A percentile compares a stretch with the other conserved stretches of the same genome.
phyloP scores from a whole-genome alignment of 2,888 invertebrate genomes.

The Drosophila suboccidentalis region DNA sequence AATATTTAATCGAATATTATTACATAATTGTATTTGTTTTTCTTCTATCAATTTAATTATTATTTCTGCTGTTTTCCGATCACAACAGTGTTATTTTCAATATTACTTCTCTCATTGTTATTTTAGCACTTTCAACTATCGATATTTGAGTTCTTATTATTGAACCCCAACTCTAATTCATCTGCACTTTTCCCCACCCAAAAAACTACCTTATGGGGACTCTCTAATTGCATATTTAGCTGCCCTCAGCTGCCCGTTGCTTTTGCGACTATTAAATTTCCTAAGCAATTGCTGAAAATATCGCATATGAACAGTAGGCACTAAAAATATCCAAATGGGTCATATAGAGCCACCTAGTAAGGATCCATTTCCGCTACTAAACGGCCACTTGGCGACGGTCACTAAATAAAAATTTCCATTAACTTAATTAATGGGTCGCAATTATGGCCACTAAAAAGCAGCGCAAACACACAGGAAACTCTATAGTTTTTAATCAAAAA shows the following conservation, averaged over 20 bases:
- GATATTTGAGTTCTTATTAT: background rate
- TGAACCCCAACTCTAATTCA: background rate
- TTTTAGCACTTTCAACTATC: background rate
- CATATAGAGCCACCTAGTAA: constrained; percentile 14
- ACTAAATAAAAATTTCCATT: constrained; percentile 78
- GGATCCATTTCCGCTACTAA: constrained; percentile 39
- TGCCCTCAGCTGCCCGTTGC: constrained; percentile 17
- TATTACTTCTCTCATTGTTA: background rate
- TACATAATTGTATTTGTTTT: no score
- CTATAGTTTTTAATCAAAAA: constrained; percentile 80
- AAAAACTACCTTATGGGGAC: background rate
- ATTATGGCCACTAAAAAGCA: constrained; percentile 75
- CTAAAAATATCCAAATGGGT: constrained; percentile 44
- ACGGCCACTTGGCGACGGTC: constrained; percentile 43
- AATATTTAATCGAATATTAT: no score
- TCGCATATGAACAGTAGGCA: constrained; percentile 53
- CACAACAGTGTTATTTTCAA: background rate
- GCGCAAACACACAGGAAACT: constrained; percentile 57
- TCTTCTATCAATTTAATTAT: background rate
- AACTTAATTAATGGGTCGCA: constrained; percentile 75
- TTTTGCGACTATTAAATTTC: constrained; percentile 50
- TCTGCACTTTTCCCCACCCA: background rate
- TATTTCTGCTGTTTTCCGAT: background rate
- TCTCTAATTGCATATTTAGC: constrained; percentile 49
- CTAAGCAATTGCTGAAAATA: constrained; percentile 51